Evolutionary conservation across 1,140 invertebrate genomes (phyloP).

Genomic region (Drosophila arawakana): DNA sequence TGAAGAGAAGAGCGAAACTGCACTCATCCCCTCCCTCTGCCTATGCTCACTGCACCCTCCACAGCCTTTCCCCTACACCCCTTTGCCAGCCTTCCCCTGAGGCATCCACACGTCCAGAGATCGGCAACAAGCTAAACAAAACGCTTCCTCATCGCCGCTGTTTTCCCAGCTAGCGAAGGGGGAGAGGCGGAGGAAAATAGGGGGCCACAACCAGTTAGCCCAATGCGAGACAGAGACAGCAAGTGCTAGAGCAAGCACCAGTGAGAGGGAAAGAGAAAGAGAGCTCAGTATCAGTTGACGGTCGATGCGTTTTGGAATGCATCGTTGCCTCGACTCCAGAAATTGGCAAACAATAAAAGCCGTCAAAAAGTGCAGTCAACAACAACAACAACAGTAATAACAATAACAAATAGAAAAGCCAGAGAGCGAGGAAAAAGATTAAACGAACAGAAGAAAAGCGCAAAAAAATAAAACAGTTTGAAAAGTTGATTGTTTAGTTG

Average conservation of each 20-base stretch:
- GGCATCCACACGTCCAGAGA: constrained; percentile 59
- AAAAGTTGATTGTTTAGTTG: constrained; percentile 83
- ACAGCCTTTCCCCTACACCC: not conserved
- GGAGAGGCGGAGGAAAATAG: not conserved
- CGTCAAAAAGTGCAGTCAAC: constrained; percentile 80
- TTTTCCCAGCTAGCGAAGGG: constrained; percentile 59
- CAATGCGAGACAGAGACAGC: constrained; percentile 28
- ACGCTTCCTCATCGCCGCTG: constrained; percentile 75
- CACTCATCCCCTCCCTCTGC: constrained; percentile 7
- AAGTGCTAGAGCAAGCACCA: not conserved
- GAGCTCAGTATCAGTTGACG: constrained; percentile 50
- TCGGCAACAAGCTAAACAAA: constrained; percentile 80
- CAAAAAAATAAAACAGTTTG: constrained; percentile 72
- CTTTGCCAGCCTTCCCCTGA: constrained; percentile 9
- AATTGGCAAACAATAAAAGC: constrained; percentile 83
- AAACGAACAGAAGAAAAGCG: constrained; percentile 45
- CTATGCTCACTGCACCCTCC: not conserved
- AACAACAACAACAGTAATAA: constrained; percentile 40
- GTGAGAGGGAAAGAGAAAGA: constrained; percentile 9
- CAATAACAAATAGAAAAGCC: constrained; percentile 65
- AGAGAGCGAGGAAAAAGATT: constrained; percentile 29
- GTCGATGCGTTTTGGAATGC: constrained; percentile 74
- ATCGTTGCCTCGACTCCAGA: constrained; percentile 73
- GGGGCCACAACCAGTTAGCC: constrained; percentile 63
- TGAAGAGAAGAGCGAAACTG: constrained; percentile 38